Base-by-base conservation (phyloP, 1,140 invertebrate species). In the Lutraria rhynchaena region DNA sequence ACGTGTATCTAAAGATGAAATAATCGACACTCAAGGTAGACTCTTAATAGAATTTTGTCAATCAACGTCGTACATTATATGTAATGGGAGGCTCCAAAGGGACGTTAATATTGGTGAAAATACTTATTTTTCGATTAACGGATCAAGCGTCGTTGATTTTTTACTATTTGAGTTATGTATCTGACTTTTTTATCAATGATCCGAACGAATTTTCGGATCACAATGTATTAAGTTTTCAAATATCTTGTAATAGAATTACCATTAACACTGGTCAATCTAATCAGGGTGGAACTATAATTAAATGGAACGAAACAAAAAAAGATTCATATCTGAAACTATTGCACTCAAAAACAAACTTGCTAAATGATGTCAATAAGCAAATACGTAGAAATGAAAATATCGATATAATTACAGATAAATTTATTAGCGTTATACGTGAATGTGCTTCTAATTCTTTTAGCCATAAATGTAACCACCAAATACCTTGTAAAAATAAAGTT, bases 11-110 rank as follows among this genome's bases (percentile, higher is more conserved):
- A 24, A 22, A n/a, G 24, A n/a, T 55, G 19, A 5, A 55, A 55
- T 11, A 11, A n/a, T 55, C 19, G 51, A 55, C 19, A 17, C 51
- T 55, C 51, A 55, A 55, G 5, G 5, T 24, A 7, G n/a, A 11
- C n/a, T 55, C 17, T 37, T 71, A 19, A 71, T 71, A 22, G 49
- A 55, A 51, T 37, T 71, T 11, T 55, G 69, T 55, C 46, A 71
- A 55, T 17, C 69, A 27, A 55, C 69, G 11, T 31, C 24, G 19
- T 53, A 27, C 27, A n/a, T 71, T 13, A 55, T 71, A 24, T 3
- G 69, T 35, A 71, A 51, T 31, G 69, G 69, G 51, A 22, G n/a
- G 4, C 5, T 11, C 24, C 24, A 11, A n/a, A 11, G 9, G 7
- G 5, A 55, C 24, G 5, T n/a, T 5, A n/a, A 55, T 22, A 55